These are phyloP conservation scores for Agrilus planipennis DNA, from an alignment of 1,140 invertebrate species.

Conservation along the genomic window DNA sequence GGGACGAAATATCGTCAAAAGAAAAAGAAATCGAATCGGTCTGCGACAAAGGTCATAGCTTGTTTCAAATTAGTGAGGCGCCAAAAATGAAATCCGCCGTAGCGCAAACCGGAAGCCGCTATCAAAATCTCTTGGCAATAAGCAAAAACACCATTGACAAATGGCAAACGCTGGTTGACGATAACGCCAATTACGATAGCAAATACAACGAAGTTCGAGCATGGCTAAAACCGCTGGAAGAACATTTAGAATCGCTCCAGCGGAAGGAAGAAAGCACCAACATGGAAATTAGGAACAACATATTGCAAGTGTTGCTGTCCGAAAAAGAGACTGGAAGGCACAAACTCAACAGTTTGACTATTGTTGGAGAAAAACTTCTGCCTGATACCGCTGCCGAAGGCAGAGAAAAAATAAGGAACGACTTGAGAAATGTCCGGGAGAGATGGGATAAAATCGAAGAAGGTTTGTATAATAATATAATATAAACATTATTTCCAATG, in stretches of 20 bases:
- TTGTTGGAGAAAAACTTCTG: conserved; percentile 73
- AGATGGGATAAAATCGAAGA: conserved; percentile 78
- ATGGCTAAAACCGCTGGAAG: conserved; percentile 68
- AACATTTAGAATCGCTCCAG: conserved; percentile 51
- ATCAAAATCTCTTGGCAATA: conserved; percentile 68
- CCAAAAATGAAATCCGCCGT: conserved; percentile 79
- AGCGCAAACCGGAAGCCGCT: conserved; percentile 79
- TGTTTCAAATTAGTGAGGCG: conserved; percentile 72
- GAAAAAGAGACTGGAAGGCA: conserved; percentile 76
- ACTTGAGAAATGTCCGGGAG: conserved; percentile 63
- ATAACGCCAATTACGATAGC: conserved; percentile 71
- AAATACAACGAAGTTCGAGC: conserved; percentile 60
- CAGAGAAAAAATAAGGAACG: conserved; percentile 73
- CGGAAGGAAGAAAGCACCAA: conserved; percentile 34
- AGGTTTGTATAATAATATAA: no score
- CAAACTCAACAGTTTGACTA: conserved; percentile 57
- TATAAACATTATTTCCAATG: conserved; percentile 3
- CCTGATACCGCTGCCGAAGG: conserved; percentile 84
- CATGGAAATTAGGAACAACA: conserved; percentile 46
- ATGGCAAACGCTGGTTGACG: conserved; percentile 73
- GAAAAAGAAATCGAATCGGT: conserved; percentile 79
- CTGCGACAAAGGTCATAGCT: conserved; percentile 76
- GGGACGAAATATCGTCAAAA: conserved; percentile 60
- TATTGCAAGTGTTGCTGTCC: conserved; percentile 61
- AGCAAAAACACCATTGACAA: conserved; percentile 82